Evolutionary conservation across 2,888 invertebrate species (phyloP), one percentile per base, ranked within the genome.

Genomic region (Lacanobia wlatinum): DNA sequence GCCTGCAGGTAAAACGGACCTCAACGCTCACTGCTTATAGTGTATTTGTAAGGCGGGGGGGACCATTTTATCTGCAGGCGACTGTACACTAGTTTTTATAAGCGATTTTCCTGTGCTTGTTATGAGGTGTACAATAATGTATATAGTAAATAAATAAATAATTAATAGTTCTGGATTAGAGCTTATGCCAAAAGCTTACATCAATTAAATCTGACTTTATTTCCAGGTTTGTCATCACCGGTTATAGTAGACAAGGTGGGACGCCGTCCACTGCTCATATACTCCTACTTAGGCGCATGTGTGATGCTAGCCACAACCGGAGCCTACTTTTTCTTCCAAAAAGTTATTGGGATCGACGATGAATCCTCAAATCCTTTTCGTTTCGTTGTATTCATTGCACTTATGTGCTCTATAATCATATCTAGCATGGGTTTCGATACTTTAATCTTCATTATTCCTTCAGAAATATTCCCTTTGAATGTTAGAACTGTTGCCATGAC

Each of bases 381-480:
- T 86, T 87, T 91, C 87, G 66, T 97, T 1, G 90, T 93, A 0
- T 94, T 96, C 18, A 88, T 93, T 2, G 96, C 96, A 0, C 92
- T 97, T 8, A 82, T 94, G n/a, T 71, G 87, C 2, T 88, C 92
- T 7, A 92, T 89, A 48, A 82, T 93, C 0, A 88, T 94, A 21
- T 92, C 94, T 0, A 92, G 90, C 7, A 68, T 94, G 12, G 97
- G 97, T 0, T 93, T 95, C 59, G 95, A 95, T 72, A 96, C 96
- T 0, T 83, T 97, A 63, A 90, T 96, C 0, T 95, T 95, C 62
- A 93, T 96, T 68, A 95, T 97, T 79, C 93, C 96, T 18, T 96
- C 96, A 0, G 97, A 97, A 88, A 90, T 97, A 12, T 97, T 97
- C 77, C 96, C 97, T 0, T 91, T 97, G 0, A 97, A 97, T 82